These are phyloP conservation scores for Astreopora myriophthalma DNA, from an alignment of 64 coral and sea anemone species.

Conservation along the genomic window DNA sequence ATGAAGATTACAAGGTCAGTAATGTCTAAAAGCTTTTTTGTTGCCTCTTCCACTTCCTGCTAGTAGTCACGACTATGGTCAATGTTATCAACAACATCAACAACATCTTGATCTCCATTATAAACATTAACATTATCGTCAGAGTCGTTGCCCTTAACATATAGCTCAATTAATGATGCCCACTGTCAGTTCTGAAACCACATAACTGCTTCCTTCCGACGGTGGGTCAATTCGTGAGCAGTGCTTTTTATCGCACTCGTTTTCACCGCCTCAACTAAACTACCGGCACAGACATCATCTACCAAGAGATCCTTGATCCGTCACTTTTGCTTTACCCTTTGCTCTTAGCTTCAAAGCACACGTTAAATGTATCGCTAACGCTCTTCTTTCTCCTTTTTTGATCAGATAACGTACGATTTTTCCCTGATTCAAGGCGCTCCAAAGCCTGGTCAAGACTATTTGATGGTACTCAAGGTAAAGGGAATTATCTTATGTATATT, in stretches of 20 bases:
- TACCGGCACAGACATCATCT: background rate
- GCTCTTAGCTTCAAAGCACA: no score
- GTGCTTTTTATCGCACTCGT: no score
- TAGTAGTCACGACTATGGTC: no score
- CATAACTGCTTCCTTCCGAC: background rate
- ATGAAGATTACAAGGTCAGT: conserved; percentile 68
- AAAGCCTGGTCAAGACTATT: conserved; percentile 36
- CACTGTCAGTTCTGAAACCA: no score
- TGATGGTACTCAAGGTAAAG: conserved; percentile 59
- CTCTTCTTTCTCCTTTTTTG: background rate
- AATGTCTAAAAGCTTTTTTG: background rate
- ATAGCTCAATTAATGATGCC: no score
- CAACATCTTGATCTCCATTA: no score
- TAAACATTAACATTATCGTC: no score
- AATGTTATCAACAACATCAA: no score
- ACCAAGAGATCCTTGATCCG: background rate
- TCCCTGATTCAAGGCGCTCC: background rate
- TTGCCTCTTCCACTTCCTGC: no score
- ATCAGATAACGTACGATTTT: conserved; percentile 27
- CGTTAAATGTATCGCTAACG: background rate
- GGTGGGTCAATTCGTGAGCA: no score
- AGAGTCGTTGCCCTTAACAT: no score
- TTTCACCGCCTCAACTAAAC: background rate
- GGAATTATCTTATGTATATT: background rate
- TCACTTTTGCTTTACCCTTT: no score